Base-by-base conservation (phyloP, 1,140 invertebrate genomes). In the Pristionchus pacificus region DNA sequence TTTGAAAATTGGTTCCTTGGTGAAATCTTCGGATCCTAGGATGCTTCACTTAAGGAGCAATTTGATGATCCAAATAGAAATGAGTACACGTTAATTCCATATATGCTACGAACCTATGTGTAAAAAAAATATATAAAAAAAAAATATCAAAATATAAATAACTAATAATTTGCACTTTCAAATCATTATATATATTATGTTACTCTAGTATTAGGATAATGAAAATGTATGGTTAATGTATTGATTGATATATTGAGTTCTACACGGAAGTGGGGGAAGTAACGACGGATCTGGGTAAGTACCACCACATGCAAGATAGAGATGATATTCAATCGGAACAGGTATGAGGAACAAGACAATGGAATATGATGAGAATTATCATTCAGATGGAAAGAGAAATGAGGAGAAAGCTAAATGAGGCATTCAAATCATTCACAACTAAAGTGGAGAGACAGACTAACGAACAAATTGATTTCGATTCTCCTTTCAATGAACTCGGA, bases 261-360 rank as follows among this genome's bases (percentile, higher is more conserved):
- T 99, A 97, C 84, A 98, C 96, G 0, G 97, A 99, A 87, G 97
- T 99, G 65, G 97, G 97, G 80, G 97, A 99, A 87, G 97, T 98
- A 58, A 98, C 95, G 0, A 98, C 97, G 1, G 97, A 99, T 89
- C 87, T 99, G 70, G 96, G 95, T 57, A 98, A 98, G 86, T 95
- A 98, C 86, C 95, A 98, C 83, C 94, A 98, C 84, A 97, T 98
- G 95, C 95, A 98, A 82, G 97, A 99, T 85, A 88, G 95, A 60
- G 97, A 99, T 86, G 97, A 99, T 88, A 87, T 98, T 60, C 93
- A 95, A 2, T 94, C 95, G 24, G 97, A 99, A 87, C 95, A 98
- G 86, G 86, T 86, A 75, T 74, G 0, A 59, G 13, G 60, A n/a
- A 15, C n/a, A 32, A 55, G 10, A 14, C 58, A n/a, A 13, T 15